A percentile compares a stretch with the other conserved stretches of the same genome.
Evolutionary conservation across 2,888 invertebrate species (phyloP).

Genomic region (Lottia gigantea): DNA sequence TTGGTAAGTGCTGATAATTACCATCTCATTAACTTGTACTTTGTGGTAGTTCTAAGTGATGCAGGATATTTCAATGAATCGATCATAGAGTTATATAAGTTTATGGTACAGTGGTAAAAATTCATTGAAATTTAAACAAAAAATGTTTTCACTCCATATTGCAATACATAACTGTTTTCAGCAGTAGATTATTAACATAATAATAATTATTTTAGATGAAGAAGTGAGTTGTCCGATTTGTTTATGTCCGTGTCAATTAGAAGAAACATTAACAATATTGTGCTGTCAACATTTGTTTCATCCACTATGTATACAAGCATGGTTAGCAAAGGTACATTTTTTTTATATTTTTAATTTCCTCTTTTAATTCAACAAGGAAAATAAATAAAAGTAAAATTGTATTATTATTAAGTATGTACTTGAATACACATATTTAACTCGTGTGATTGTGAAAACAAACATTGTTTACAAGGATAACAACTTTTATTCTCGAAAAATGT

Average conservation of each 20-base stretch:
- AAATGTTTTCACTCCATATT: too few species aligned
- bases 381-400: too few species aligned
- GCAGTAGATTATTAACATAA: too few species aligned
- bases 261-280: constrained; percentile 47
- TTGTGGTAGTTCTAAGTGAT: not conserved
- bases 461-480: too few species aligned
- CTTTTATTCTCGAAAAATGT: too few species aligned
- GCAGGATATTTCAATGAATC: constrained; percentile 1
- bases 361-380: not conserved
- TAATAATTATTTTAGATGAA: constrained; percentile 42
- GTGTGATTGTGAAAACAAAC: too few species aligned
- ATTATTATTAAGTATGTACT: too few species aligned
- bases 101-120: too few species aligned
- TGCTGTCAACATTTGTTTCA: constrained; percentile 57
- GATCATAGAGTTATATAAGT: too few species aligned
- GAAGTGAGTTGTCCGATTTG: constrained; percentile 54
- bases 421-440: not conserved
- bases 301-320: constrained; percentile 55
- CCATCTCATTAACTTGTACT: not conserved
- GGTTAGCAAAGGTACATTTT: constrained; percentile 51
- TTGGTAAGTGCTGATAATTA: constrained; percentile 35
- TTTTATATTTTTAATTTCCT: not conserved
- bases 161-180: too few species aligned
- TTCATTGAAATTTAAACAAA: too few species aligned
- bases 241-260: constrained; percentile 44